Conservation (phyloP, 2,888 invertebrate species). For the Pseudanteris insignis region DNA sequence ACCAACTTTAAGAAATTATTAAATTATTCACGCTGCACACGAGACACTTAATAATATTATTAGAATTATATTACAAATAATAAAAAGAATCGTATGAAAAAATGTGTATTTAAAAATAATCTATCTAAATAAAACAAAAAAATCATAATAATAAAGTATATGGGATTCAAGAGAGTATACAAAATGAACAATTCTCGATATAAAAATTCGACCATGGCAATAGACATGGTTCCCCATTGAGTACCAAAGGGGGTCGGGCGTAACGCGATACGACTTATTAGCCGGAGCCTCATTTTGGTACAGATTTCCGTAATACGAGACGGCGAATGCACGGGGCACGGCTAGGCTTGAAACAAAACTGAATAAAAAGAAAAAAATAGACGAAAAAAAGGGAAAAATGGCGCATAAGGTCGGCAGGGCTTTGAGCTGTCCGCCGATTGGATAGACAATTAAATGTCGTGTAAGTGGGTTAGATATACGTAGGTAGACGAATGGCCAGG, state of each 20-base stretch:
- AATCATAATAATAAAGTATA: too few species aligned
- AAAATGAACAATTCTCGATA: too few species aligned
- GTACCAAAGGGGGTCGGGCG: conserved; percentile 14
- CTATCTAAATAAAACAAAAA: too few species aligned
- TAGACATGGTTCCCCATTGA: too few species aligned
- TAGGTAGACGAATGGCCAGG: conserved; percentile 42
- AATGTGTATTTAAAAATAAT: conserved; percentile 13
- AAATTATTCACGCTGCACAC: too few species aligned
- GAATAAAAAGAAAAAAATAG: conserved; percentile 49
- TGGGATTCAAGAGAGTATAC: too few species aligned
- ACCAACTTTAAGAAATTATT: too few species aligned
- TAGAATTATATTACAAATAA: too few species aligned
- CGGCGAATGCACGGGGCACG: conserved; percentile 41
- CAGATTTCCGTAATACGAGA: conserved; percentile 55
- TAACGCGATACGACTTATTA: conserved; percentile 38
- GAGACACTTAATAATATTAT: too few species aligned
- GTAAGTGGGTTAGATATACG: conserved; percentile 49
- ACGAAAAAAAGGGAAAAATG: too few species aligned
- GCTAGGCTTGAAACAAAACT: conserved; percentile 28
- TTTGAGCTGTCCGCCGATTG: conserved; percentile 62
- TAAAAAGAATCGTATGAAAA: conserved; percentile 4
- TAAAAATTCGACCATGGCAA: too few species aligned
- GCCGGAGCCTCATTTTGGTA: conserved; percentile 25
- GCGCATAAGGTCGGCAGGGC: conserved; percentile 53
- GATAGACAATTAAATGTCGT: conserved; percentile 59